A percentile compares a stretch with the other conserved stretches of the same genome.
These are phyloP conservation scores for Heliornis fulica DNA, from an alignment of 2,113 vertebrate genomes.

Conservation along the genomic window DNA sequence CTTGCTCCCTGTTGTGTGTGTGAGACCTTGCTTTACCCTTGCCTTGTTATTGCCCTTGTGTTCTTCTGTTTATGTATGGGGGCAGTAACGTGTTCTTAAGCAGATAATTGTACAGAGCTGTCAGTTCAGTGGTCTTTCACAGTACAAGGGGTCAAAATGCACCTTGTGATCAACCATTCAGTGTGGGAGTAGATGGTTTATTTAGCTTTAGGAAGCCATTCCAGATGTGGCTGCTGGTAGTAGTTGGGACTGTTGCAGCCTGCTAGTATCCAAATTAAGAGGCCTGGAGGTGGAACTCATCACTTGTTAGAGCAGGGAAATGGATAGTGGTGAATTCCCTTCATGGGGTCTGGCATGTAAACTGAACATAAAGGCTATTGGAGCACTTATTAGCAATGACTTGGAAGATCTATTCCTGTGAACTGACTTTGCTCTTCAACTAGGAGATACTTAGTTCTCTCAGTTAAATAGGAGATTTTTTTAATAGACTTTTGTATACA, in stretches of 20 bases:
- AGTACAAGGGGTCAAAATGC: neutral
- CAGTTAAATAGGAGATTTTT: neutral
- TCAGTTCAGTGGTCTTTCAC: neutral
- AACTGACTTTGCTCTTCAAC: neutral
- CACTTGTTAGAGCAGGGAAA: neutral
- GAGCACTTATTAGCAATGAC: neutral
- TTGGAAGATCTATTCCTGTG: neutral
- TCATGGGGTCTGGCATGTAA: neutral
- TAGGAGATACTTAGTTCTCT: neutral
- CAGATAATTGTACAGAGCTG: neutral
- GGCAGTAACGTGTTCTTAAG: neutral
- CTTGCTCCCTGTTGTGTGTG: neutral
- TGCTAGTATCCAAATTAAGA: neutral
- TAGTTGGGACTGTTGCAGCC: neutral
- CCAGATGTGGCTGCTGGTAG: neutral
- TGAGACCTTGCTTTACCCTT: neutral
- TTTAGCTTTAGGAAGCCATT: neutral
- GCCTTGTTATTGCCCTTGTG: neutral
- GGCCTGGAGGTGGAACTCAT: neutral
- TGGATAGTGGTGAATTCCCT: neutral
- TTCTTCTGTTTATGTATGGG: neutral
- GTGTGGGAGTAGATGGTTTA: neutral
- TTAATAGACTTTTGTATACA: neutral
- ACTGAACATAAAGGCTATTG: neutral
- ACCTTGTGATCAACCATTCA: neutral